Evolutionary conservation across 2,888 invertebrate genomes (phyloP).

Genomic region (Ferdinandea cuprea): DNA sequence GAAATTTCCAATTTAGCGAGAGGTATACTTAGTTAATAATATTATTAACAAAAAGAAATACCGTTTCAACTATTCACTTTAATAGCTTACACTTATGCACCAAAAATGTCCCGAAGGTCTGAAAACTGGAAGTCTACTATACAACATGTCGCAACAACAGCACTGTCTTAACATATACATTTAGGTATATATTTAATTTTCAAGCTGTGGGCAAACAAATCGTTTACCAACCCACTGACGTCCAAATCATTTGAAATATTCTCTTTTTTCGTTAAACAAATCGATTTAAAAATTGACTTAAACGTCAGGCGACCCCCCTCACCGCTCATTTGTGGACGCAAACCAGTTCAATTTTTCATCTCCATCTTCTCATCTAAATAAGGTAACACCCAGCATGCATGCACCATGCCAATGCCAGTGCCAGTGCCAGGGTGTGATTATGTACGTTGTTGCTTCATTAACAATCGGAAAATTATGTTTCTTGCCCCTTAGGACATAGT

Average conservation of each 20-base stretch:
- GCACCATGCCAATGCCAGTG: no score
- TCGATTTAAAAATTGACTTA: conserved; percentile 6
- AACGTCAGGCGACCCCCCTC: not conserved
- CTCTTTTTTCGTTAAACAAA: conserved; percentile 7
- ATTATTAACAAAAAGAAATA: no score
- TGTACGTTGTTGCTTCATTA: conserved; percentile 54
- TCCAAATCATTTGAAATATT: not conserved
- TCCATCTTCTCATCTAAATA: not conserved
- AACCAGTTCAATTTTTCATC: conserved; percentile 44
- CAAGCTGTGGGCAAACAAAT: no score
- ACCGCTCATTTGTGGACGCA: not conserved
- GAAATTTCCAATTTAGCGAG: no score
- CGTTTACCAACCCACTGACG: not conserved
- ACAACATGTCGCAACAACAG: no score
- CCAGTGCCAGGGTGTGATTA: conserved; percentile 43
- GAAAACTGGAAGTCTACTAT: no score
- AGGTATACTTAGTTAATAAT: no score
- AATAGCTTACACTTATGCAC: no score
- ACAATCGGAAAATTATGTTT: conserved; percentile 39
- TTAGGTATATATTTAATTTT: no score
- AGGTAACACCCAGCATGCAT: conserved; percentile 6
- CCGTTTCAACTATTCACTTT: no score
- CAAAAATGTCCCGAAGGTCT: no score
- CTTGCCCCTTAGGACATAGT: conserved; percentile 65
- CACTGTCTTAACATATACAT: no score